Percentiles rank a stretch among this genome's conserved stretches.
Conservation (phyloP, 2,113 vertebrate species). For the Aramus guarauna region DNA sequence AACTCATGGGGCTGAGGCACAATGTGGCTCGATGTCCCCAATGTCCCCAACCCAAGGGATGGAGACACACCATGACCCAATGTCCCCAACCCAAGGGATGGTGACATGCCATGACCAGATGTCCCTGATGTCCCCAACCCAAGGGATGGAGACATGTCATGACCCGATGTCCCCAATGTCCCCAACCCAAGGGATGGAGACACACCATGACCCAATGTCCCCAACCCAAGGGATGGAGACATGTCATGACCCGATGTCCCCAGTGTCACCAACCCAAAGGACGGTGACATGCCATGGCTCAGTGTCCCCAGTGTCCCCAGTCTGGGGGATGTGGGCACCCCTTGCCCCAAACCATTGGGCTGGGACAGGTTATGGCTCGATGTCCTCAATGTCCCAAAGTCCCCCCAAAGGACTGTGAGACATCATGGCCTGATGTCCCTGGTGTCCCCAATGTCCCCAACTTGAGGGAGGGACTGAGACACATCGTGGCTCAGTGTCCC, state of each 20-base stretch:
- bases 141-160: fast-evolving
- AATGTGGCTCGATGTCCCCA: neutral
- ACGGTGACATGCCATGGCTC: neutral
- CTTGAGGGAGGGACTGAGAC: no score
- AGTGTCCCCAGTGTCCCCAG: neutral
- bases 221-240: neutral
- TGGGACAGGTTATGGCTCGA: neutral
- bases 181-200: neutral
- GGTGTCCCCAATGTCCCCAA: neutral
- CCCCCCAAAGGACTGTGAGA: neutral
- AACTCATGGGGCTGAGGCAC: no score
- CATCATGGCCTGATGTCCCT: neutral
- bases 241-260: neutral
- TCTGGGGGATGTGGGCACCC: neutral
- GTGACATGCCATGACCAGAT: neutral
- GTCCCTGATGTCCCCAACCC: neutral
- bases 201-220: neutral
- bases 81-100: neutral
- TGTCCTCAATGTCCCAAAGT: neutral
- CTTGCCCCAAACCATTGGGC: neutral
- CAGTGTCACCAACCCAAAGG: neutral
- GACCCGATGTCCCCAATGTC: neutral
- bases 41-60: fast-evolving
- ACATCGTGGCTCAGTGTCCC: neutral
- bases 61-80: fast-evolving